Conservation (phyloP, 2,113 vertebrate species). For the Dicrurus megarhynchus region DNA sequence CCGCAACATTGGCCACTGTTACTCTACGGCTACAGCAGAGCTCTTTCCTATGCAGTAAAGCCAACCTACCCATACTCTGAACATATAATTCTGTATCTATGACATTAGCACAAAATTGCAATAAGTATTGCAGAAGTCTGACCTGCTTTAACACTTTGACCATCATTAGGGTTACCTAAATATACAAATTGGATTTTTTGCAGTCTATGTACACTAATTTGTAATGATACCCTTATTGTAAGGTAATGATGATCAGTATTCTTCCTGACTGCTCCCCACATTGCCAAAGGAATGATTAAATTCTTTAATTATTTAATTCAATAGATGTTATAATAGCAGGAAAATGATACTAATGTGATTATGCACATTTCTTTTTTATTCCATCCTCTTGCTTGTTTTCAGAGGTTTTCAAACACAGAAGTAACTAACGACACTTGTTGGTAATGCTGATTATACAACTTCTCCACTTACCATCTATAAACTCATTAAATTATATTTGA, state of each 20-base stretch:
- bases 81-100: background rate
- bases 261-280: rapidly evolving
- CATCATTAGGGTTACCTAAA: background rate
- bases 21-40: background rate
- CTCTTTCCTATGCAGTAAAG: background rate
- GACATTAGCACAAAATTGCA: background rate
- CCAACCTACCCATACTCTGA: background rate
- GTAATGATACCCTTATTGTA: background rate
- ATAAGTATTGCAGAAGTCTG: background rate
- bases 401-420: background rate
- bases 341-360: background rate
- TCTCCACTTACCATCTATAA: background rate
- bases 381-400: background rate
- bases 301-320: background rate
- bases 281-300: background rate
- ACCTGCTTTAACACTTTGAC: background rate
- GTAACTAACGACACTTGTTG: background rate
- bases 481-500: background rate
- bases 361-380: background rate
- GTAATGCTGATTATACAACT: background rate
- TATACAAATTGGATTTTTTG: background rate
- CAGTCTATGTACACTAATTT: background rate
- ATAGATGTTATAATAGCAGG: background rate
- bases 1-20: background rate
- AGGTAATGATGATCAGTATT: background rate